These are phyloP conservation scores for Oriolus oriolus DNA, from an alignment of 2,113 vertebrate species.

Conservation along the genomic window DNA sequence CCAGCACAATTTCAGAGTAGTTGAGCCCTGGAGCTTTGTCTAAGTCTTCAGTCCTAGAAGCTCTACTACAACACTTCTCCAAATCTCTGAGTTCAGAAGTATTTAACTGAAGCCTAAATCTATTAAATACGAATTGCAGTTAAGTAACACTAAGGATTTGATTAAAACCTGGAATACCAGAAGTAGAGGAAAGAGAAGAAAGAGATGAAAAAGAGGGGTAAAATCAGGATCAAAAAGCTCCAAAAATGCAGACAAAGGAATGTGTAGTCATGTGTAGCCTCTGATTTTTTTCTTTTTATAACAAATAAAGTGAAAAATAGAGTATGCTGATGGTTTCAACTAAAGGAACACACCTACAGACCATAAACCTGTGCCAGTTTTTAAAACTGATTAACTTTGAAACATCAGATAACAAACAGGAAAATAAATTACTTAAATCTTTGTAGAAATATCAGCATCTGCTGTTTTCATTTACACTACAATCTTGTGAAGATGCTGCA, in stretches of 20 bases:
- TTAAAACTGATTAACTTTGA: not conserved
- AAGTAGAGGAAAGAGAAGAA: not conserved
- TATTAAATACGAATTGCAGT: slow-evolving; percentile 13
- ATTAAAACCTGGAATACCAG: not conserved
- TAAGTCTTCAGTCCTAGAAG: not conserved
- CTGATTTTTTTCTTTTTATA: not conserved
- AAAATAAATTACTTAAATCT: not conserved
- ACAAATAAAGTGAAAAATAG: not conserved
- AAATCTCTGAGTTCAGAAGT: not conserved
- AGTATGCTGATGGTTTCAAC: not conserved
- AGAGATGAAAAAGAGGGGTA: not conserved
- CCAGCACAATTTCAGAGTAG: not conserved
- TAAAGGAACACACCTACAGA: not conserved
- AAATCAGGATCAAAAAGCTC: not conserved
- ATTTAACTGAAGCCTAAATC: slow-evolving; percentile 1
- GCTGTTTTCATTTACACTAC: not conserved
- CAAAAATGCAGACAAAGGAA: not conserved
- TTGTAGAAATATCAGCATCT: not conserved
- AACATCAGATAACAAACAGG: not conserved
- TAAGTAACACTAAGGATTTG: not conserved
- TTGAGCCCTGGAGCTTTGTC: not conserved
- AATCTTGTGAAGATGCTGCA: not conserved
- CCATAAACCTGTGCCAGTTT: not conserved
- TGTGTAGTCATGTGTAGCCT: not conserved
- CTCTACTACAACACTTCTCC: not conserved